phyloP scores from a whole-genome alignment of 1,140 invertebrate genomes.

The Pemphigus obesinymphae region DNA sequence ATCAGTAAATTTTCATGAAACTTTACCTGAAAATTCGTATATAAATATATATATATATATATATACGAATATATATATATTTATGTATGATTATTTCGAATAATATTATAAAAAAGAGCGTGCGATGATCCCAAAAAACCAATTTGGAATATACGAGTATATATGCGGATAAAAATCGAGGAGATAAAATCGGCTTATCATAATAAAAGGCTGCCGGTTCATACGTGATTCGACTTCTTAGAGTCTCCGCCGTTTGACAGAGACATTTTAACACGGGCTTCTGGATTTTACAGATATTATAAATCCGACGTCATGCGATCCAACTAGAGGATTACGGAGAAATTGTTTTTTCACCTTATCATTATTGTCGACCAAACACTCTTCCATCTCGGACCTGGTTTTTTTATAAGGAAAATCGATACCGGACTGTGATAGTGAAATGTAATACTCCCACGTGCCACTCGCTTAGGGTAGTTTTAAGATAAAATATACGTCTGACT shows the following conservation, averaged over 20 bases:
- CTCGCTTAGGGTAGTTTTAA: neutral
- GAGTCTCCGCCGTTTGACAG: neutral
- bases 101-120: neutral
- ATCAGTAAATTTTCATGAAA: neutral
- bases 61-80: neutral
- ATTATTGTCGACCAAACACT: constrained; percentile 40
- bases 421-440: neutral
- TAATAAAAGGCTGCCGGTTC: constrained; percentile 27
- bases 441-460: neutral
- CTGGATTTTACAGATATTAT: constrained; percentile 21
- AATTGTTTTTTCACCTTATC: constrained; percentile 19
- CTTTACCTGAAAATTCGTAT: neutral
- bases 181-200: constrained; percentile 38
- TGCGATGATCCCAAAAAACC: constrained; percentile 32
- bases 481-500: neutral
- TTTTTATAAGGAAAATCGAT: neutral
- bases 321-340: constrained; percentile 1
- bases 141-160: constrained; percentile 29
- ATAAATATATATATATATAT: neutral
- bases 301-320: constrained; percentile 1
- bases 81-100: neutral
- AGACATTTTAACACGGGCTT: constrained; percentile 24
- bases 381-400: neutral
- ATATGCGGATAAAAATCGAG: constrained; percentile 14
- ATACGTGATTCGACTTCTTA: constrained; percentile 26